These are phyloP conservation scores for Phylloscopus trochilus DNA, from an alignment of 2,113 vertebrate genomes.

Conservation along the genomic window DNA sequence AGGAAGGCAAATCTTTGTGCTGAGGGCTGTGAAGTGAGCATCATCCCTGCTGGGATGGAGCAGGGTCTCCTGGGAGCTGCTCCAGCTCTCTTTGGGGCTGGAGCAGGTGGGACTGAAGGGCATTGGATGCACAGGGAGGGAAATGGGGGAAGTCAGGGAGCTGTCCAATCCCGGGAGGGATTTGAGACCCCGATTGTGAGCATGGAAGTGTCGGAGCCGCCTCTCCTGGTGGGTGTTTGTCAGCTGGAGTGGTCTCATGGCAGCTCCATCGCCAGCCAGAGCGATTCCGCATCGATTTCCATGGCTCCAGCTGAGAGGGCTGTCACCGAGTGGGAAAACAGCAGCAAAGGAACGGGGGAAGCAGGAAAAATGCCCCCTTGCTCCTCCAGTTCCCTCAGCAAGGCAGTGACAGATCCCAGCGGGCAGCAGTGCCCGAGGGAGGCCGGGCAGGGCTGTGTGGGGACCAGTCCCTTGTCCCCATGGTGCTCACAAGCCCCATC, in stretches of 20 bases:
- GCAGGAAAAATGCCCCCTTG: background rate
- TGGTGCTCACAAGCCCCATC: fast-evolving
- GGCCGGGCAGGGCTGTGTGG: background rate
- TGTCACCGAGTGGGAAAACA: background rate
- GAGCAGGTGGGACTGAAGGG: background rate
- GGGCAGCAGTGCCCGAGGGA: background rate
- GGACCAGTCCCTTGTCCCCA: fast-evolving
- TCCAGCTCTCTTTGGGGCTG: background rate
- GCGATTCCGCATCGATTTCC: background rate
- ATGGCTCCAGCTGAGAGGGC: background rate
- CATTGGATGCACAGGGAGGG: fast-evolving
- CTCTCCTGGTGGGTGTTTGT: background rate
- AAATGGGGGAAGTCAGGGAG: background rate
- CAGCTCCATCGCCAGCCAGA: background rate
- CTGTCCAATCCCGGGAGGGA: background rate
- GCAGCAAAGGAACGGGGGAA: background rate
- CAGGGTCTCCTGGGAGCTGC: fast-evolving
- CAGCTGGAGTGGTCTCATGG: background rate
- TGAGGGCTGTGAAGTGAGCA: background rate
- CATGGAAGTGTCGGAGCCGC: fast-evolving
- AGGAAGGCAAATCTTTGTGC: background rate
- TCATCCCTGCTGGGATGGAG: background rate
- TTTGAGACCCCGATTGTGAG: background rate
- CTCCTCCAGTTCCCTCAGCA: background rate
- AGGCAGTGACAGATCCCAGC: background rate